Base-by-base conservation (phyloP, 2,888 invertebrate species). In the Drosophila fungiperda region DNA sequence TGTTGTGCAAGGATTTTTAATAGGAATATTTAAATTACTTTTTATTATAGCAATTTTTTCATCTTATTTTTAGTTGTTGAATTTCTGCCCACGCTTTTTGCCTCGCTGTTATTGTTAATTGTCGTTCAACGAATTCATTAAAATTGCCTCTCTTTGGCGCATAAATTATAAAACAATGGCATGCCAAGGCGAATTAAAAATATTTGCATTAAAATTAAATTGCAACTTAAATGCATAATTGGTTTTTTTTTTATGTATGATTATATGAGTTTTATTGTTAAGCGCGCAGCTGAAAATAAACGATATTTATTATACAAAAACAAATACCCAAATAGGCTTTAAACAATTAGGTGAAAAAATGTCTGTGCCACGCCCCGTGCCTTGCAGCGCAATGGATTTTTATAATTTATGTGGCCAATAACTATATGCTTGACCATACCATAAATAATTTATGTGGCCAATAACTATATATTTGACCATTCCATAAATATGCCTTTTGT, bases 1-100 rank as follows among this genome's bases (percentile, higher is more conserved):
- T 87, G 84, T 73, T 78, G 89, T 89, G 90, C 90, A 89, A 89
- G 84, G 89, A 87, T 88, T 89, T 89, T 79, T 74, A 61, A 61
- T 73, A 71, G 76, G 78, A 80, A 73, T 67, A 62, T 68, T 73
- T 82, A 59, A 73, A 59, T 66, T 57, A 38, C 23, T 69, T 65
- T 49, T 65, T 71, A 66, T 55, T 68, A 67, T 65, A 59, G 33
- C 29, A 17, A 49, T 32, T 68, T 23, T 26, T 65, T 45, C 65
- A 23, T 62, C 49, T 49, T 64, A 33, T 17, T 58, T 59, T 55
- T 48, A 53, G 67, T 63, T 49, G 20, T 50, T 65, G 49, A 59
- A 38, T 71, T 68, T 72, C 73, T 70, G 76, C 84, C 75, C 82
- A 80, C 83, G 83, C 83, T 83, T 67, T 79, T 73, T 71, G 73